Base-by-base conservation (phyloP, 2,888 invertebrate species). In the Allygus modestus region DNA sequence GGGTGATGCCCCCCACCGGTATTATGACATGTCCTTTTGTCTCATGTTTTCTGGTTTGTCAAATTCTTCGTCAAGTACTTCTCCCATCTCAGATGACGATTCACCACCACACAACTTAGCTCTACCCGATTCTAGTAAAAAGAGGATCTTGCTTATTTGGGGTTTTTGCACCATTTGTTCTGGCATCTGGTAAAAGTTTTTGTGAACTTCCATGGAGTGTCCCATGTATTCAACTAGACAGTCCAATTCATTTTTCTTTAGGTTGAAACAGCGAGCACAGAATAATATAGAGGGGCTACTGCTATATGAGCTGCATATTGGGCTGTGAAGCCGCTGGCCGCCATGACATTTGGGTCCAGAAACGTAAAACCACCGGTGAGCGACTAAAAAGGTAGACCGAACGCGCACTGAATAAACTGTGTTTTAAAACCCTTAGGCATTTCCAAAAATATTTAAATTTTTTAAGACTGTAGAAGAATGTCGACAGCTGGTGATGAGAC, bases 161-260 rank as follows among this genome's bases (percentile, higher is more conserved):
- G 51, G 4, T 51, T 51, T 51, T 15, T 51, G 51, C 51, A 51
- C 15, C 15, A 51, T 51, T 51, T 51, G 51, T 5, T 51, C 51
- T 2, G 51, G 51, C 51, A 51, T 51, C n/a, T 51, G 51, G 51
- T 51, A 51, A n/a, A 51, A 51, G 51, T 7, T 51, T n/a, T 51
- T 51, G n/a, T 51, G 51, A 2, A 51, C 51, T n/a, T 51, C n/a
- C 51, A 51, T 51, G 2, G 51, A 51, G 51, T 51, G 51, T 2
- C 51, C 51, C 15, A 51, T 51, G 51, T 51, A 51, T 2, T 51
- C 51, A 9, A 51, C 51, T 4, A 51, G 51, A 51, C 51, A 51
- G 51, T 51, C 51, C 9, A 51, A 15, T 51, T 51, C 51, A 51
- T 51, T 51, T 7, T 51, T 51, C 51, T 51, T 51, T 17, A 51